Evolutionary conservation across 2,113 vertebrate genomes (phyloP), one percentile per base, ranked within the genome.

Genomic region (Odontophorus gujanensis): DNA sequence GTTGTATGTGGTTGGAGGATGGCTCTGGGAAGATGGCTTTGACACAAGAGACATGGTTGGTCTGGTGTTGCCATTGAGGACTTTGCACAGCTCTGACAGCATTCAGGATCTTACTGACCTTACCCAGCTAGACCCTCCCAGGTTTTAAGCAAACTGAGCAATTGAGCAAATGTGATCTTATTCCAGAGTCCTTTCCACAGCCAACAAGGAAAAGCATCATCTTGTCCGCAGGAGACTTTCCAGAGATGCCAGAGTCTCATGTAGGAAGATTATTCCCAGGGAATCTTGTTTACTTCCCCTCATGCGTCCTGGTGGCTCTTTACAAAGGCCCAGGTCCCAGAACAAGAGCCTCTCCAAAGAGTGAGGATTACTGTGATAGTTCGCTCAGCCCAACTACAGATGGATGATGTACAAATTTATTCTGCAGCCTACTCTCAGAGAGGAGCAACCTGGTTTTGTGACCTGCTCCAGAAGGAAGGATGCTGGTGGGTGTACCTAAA

Each of bases 231-330:
- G 2, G 3, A 73, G 63, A 63, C 28, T 87, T n/a, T 32, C 9
- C 69, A n/a, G 68, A 58, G 73, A 63, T 78, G 89, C 51, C 8
- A 2, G 34, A 87, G 71, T 34, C 87, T 69, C 79, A 69, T 17
- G 62, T 66, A 55, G 73, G 65, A 88, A 51, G 38, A 81, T 74
- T 90, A 85, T 89, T 84, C 65, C 73, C 34, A n/a, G 76, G 76
- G 80, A 85, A 92, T 89, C 71, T 65, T 67, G 51, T 81, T 92
- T 90, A 30, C 61, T 84, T 94, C 80, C 45, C 68, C 58, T 83
- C 77, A 47, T 42, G 73, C 45, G 66, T 58, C 50, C 45, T 55
- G 59, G 47, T 66, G 47, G 66, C 36, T 73, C 34, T 34, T 92
- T 75, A 9, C 45, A 36, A 71, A 62, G 30, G 38, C 36, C 48